phyloP scores from a whole-genome alignment of 2,797 vertebrate species.

The Psittacula echo region DNA sequence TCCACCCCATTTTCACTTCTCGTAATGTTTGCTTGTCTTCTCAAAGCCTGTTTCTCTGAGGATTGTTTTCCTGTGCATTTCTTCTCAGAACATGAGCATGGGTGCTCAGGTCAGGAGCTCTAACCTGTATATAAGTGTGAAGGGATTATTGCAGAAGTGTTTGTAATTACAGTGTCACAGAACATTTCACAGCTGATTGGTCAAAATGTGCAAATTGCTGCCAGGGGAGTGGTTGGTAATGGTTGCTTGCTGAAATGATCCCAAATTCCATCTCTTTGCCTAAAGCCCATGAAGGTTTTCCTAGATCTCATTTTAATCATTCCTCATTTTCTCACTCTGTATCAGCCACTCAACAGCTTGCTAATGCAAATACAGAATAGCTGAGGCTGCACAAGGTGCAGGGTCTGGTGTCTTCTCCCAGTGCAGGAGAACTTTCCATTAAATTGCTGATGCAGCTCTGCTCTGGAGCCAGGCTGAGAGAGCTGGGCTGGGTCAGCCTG shows the following conservation, averaged over 20 bases:
- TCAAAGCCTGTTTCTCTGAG: neutral
- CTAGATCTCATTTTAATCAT: neutral
- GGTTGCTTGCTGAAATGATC: neutral
- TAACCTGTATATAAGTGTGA: neutral
- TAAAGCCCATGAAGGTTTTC: neutral
- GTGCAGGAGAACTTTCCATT: neutral
- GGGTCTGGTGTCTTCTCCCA: neutral
- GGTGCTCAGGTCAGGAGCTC: neutral
- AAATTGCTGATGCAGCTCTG: neutral
- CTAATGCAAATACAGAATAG: neutral
- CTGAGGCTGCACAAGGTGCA: neutral
- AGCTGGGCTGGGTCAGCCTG: neutral
- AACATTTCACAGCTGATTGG: constrained; percentile 24
- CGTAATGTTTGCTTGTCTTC: neutral
- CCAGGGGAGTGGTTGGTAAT: neutral
- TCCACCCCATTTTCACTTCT: neutral
- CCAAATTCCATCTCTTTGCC: neutral
- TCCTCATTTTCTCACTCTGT: neutral
- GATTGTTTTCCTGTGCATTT: fast-evolving
- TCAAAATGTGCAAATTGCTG: neutral
- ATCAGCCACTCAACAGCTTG: neutral
- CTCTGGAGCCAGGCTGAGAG: neutral
- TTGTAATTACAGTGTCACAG: neutral
- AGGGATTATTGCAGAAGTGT: neutral
- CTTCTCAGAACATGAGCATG: neutral